Evolutionary conservation across 2,797 vertebrate species (phyloP), one percentile per base, ranked within the genome.

Genomic region (Poeciliopsis infans): DNA sequence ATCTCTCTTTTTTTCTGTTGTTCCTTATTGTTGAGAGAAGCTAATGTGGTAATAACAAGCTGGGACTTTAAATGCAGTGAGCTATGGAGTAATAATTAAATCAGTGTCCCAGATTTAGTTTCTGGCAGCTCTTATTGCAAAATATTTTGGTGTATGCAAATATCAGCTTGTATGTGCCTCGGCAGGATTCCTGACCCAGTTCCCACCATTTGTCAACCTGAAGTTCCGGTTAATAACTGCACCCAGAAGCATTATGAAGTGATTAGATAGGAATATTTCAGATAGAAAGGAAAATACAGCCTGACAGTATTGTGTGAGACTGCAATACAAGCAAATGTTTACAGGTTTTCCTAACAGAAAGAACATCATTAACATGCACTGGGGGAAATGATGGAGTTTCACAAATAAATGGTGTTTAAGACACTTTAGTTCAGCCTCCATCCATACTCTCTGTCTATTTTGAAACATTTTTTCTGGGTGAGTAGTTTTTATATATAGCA

Each of bases 91-190:
- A 78, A 88, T 91, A 89, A 89, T 92, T 89, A 90, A 90, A 87
- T 86, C 83, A 51, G 83, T 83, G 92, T 90, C 91, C 93, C 77
- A 92, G 91, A 92, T 94, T 92, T 87, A 78, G 72, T 81, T 64
- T 83, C 85, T 85, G 85, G 79, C 83, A 82, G 72, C 88, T 87
- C 83, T 90, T 55, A 55, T 74, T 82, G 84, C 81, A 88, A 92
- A 93, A 91, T 92, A 89, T 93, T 91, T 93, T 90, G 84, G 87
- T 89, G 85, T 90, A 92, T 93, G 90, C 86, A 92, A 91, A 91
- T 93, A 90, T 88, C 88, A 86, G 88, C 81, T 78, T 85, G 69
- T 55, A 70, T 88, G 80, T 46, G 91, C 92, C 91, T 94, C 90
- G 85, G 85, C 82, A 93, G 90, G 85, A 92, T 93, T 93, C 89